These are phyloP conservation scores for Leucoraja erinaceus DNA, from an alignment of 2,113 vertebrate genomes.

Conservation along the genomic window DNA sequence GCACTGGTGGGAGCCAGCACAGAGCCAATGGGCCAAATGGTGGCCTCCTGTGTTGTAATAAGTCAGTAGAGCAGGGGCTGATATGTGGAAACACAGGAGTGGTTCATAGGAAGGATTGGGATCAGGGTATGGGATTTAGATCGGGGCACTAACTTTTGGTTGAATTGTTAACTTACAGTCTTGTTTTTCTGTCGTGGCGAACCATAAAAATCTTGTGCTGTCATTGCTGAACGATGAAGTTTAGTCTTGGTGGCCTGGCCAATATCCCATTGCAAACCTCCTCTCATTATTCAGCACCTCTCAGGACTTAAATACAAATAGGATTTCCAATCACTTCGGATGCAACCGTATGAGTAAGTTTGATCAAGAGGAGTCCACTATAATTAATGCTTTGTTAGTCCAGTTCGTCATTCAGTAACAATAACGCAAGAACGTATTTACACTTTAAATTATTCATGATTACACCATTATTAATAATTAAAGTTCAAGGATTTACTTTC, in stretches of 20 bases:
- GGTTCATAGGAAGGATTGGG: background rate
- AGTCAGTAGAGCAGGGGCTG: background rate
- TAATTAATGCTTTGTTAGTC: background rate
- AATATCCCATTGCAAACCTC: background rate
- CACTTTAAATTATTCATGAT: slow-evolving; percentile 27
- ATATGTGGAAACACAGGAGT: background rate
- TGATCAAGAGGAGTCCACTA: background rate
- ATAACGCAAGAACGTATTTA: slow-evolving; percentile 13
- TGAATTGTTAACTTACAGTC: background rate
- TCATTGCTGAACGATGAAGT: background rate
- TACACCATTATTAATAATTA: slow-evolving; percentile 14
- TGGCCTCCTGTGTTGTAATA: too few species aligned
- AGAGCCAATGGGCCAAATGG: too few species aligned
- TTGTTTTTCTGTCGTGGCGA: background rate
- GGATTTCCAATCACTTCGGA: background rate
- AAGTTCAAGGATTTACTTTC: background rate
- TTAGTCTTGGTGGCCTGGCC: background rate
- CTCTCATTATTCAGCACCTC: background rate
- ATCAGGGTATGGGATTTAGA: background rate
- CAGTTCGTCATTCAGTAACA: background rate
- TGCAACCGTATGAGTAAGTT: background rate
- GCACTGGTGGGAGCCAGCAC: too few species aligned
- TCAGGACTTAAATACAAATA: background rate
- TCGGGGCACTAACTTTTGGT: background rate
- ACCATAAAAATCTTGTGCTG: background rate